A percentile compares a stretch with the other conserved stretches of the same genome.
These are phyloP conservation scores for Anastatus disparis DNA, from an alignment of 1,140 invertebrate species.

Conservation along the genomic window DNA sequence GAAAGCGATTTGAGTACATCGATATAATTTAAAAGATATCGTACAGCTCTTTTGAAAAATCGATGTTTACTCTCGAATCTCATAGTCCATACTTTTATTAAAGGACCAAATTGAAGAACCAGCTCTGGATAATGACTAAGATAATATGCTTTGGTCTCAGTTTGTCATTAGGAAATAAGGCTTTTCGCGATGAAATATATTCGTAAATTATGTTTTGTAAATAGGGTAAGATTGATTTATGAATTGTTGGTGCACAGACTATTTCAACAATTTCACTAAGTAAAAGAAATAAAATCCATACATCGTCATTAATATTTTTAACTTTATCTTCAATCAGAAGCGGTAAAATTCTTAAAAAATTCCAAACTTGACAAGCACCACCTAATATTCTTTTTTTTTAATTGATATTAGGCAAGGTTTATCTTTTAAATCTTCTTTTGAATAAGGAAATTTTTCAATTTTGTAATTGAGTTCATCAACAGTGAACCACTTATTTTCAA, in stretches of 20 bases:
- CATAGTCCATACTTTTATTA: too few relatives aligned
- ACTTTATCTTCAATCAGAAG: neutral
- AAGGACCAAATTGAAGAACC: too few relatives aligned
- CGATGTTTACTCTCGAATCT: too few relatives aligned
- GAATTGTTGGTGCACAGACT: neutral
- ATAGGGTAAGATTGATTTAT: neutral
- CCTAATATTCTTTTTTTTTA: neutral
- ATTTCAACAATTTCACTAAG: neutral
- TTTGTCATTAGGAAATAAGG: neutral
- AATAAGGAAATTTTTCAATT: neutral
- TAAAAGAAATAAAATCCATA: neutral
- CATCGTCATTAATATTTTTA: neutral
- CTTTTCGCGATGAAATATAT: neutral
- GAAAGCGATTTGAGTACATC: too few relatives aligned
- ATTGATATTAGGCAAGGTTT: neutral
- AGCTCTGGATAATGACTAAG: neutral
- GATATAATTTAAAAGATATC: too few relatives aligned
- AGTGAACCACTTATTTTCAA: neutral
- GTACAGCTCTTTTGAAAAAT: too few relatives aligned
- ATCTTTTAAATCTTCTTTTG: neutral
- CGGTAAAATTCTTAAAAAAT: neutral
- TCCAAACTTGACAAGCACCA: neutral
- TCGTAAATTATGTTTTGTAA: neutral
- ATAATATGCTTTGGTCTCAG: neutral
- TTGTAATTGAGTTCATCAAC: neutral